These are phyloP conservation scores for Herpetotheres cachinnans DNA, from an alignment of 2,113 vertebrate species.

Conservation along the genomic window DNA sequence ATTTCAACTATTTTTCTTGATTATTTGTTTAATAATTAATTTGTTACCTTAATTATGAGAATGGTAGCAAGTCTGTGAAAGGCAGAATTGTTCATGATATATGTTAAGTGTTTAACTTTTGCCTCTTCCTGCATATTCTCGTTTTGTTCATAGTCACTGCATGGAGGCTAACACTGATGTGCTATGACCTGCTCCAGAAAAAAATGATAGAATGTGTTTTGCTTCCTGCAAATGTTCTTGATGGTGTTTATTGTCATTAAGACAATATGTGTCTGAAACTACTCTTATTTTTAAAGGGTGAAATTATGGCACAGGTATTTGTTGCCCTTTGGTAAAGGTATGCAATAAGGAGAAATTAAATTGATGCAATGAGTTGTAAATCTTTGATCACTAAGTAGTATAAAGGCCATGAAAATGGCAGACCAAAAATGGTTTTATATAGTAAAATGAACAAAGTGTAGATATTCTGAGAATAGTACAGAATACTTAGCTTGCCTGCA, in stretches of 20 bases:
- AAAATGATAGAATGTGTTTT: background rate
- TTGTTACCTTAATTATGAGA: background rate
- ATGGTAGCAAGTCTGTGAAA: background rate
- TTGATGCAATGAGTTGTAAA: background rate
- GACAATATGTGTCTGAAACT: background rate
- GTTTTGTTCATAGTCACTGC: background rate
- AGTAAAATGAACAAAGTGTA: background rate
- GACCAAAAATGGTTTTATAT: background rate
- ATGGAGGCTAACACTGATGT: background rate
- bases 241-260: background rate
- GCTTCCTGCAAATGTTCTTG: background rate
- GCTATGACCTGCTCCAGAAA: background rate
- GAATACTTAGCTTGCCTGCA: background rate
- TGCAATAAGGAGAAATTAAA: background rate
- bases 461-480: background rate
- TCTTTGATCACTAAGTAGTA: background rate
- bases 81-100: background rate
- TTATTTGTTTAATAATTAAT: background rate
- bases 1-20: background rate
- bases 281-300: background rate
- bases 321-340: background rate
- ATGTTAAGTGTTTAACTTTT: background rate
- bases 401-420: background rate
- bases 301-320: background rate
- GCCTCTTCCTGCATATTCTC: background rate